Conservation (phyloP, 2,113 vertebrate genomes). For the Megaceryle maxima region DNA sequence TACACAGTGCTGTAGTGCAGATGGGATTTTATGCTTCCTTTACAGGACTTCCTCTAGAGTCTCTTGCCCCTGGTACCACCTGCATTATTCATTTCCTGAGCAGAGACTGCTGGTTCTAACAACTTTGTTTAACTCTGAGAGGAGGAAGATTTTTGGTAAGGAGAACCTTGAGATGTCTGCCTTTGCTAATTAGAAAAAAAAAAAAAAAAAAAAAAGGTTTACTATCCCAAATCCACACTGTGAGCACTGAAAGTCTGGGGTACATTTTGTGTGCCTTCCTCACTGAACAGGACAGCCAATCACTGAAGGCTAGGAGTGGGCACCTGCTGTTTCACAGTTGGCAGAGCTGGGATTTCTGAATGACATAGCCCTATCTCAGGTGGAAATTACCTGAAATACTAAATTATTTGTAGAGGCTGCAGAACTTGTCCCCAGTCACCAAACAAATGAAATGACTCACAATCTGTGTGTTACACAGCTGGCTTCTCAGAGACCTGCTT, state of each 20-base stretch:
- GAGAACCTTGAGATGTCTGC: not conserved
- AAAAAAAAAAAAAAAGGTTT: not conserved
- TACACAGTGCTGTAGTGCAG: fast-evolving
- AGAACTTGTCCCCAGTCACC: not conserved
- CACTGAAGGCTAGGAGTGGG: not conserved
- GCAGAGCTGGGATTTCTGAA: not conserved
- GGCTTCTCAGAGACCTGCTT: not conserved
- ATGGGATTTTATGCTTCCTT: not conserved
- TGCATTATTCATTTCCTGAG: not conserved
- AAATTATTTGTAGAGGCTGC: not conserved
- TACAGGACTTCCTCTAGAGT: not conserved
- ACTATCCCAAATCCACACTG: not conserved
- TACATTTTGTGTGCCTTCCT: not conserved
- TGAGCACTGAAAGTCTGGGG: not conserved
- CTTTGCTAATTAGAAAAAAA: not conserved
- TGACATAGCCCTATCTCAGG: not conserved
- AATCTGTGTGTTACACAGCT: not conserved
- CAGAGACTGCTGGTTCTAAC: not conserved
- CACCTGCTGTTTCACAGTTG: not conserved
- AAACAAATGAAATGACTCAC: not conserved
- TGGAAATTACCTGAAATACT: slow-evolving; percentile 50
- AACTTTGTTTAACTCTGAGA: not conserved
- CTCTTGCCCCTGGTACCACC: not conserved
- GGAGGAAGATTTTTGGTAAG: not conserved
- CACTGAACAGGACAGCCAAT: not conserved